phyloP scores from a whole-genome alignment of 2,113 vertebrate genomes.

The Seriola aureovittata region DNA sequence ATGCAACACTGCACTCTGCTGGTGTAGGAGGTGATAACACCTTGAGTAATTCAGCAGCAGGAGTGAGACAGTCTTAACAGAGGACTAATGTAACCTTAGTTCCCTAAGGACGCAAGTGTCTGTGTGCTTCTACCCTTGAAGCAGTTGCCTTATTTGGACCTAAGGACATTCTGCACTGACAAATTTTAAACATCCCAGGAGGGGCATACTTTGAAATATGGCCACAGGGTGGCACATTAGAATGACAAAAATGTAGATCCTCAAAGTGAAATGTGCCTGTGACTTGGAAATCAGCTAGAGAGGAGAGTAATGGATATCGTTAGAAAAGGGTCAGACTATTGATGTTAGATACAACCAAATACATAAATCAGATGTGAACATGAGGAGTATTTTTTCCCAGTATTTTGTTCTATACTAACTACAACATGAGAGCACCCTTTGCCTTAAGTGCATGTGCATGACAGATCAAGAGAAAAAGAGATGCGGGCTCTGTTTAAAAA shows the following conservation, averaged over 20 bases:
- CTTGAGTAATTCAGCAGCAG: constrained; percentile 26
- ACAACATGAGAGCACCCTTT: constrained; percentile 45
- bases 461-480: constrained; percentile 51
- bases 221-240: constrained; percentile 84
- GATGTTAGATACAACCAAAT: constrained; percentile 27
- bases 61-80: constrained; percentile 30
- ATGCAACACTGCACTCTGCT: constrained; percentile 86
- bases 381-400: not conserved
- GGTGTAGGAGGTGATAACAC: constrained; percentile 53
- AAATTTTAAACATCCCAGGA: constrained; percentile 88
- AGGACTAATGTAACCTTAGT: constrained; percentile 68
- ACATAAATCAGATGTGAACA: constrained; percentile 30
- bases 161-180: constrained; percentile 85
- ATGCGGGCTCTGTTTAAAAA: constrained; percentile 45
- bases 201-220: constrained; percentile 86
- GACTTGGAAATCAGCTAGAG: constrained; percentile 65
- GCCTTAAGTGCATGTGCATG: constrained; percentile 43
- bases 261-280: constrained; percentile 68
- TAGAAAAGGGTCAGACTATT: constrained; percentile 30
- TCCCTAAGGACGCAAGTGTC: constrained; percentile 63
- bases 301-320: constrained; percentile 22
- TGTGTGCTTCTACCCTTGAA: constrained; percentile 83
- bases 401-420: constrained; percentile 34
- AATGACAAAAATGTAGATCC: constrained; percentile 75
- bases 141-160: constrained; percentile 84